Percentiles rank a stretch among this genome's conserved stretches.
phyloP scores from a whole-genome alignment of 2,888 invertebrate genomes.

The Archaeoteleia sp. region DNA sequence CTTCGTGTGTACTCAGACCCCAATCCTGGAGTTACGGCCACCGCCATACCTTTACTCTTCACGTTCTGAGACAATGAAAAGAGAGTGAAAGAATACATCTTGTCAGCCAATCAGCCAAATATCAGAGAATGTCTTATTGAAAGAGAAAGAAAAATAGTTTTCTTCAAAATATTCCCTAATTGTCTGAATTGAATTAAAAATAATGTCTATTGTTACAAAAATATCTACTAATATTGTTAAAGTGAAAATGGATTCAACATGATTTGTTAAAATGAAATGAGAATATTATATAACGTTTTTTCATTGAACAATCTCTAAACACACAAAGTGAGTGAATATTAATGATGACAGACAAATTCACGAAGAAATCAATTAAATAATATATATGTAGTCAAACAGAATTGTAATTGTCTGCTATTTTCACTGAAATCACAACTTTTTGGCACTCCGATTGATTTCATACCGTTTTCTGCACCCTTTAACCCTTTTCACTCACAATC shows the following conservation, averaged over 20 bases:
- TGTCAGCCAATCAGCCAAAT: slow-evolving; percentile 47
- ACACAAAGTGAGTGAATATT: too few species aligned
- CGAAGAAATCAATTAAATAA: too few species aligned
- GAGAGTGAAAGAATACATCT: slow-evolving; percentile 58
- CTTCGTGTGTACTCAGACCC: slow-evolving; percentile 65
- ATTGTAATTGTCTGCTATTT: background rate
- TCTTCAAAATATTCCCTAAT: too few species aligned
- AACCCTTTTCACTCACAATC: slow-evolving; percentile 35
- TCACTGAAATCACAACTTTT: slow-evolving; percentile 16
- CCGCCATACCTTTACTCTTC: slow-evolving; percentile 41
- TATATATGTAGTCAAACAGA: too few species aligned
- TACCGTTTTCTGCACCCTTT: slow-evolving; percentile 31
- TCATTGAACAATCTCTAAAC: too few species aligned
- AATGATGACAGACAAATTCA: too few species aligned
- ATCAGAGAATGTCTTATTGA: slow-evolving; percentile 19
- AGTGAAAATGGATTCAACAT: too few species aligned
- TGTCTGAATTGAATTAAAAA: slow-evolving; percentile 1
- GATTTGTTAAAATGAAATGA: background rate
- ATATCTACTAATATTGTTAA: too few species aligned
- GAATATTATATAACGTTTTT: too few species aligned
- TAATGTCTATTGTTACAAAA: slow-evolving; percentile 17
- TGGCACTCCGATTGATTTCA: slow-evolving; percentile 22
- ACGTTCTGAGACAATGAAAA: slow-evolving; percentile 54
- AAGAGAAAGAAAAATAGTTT: slow-evolving; percentile 25
- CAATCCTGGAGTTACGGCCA: slow-evolving; percentile 57